phyloP scores from a whole-genome alignment of 2,888 invertebrate species.

The Thereva nobilitata region DNA sequence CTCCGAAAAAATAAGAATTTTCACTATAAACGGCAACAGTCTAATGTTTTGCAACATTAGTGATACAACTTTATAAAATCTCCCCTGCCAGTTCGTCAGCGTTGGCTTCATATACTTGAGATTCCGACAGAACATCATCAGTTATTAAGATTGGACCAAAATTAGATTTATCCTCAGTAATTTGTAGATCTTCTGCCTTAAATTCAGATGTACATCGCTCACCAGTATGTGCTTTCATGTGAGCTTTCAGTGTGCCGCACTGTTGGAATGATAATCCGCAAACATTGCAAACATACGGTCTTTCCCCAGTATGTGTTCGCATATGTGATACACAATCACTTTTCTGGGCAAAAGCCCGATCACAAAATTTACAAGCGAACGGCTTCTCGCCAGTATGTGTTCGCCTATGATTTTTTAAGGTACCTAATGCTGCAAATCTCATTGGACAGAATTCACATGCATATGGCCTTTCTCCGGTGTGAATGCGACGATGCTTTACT shows the following conservation, averaged over 20 bases:
- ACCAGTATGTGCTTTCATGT: constrained; percentile 56
- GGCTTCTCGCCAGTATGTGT: constrained; percentile 66
- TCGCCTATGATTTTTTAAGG: constrained; percentile 63
- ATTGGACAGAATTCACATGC: constrained; percentile 64
- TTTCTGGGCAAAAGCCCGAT: constrained; percentile 63
- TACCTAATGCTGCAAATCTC: constrained; percentile 63
- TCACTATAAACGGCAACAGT: too few species aligned
- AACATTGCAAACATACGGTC: constrained; percentile 50
- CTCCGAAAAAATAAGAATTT: too few species aligned
- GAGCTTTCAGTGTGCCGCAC: constrained; percentile 60
- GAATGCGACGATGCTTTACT: constrained; percentile 63
- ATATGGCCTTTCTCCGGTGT: constrained; percentile 65
- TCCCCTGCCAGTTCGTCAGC: too few species aligned
- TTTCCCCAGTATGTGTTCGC: constrained; percentile 61
- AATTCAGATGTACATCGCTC: too few species aligned
- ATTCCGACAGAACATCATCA: too few species aligned
- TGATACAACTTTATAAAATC: too few species aligned
- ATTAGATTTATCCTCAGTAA: too few species aligned
- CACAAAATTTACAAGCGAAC: constrained; percentile 62
- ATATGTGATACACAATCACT: constrained; percentile 65
- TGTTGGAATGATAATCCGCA: constrained; percentile 63
- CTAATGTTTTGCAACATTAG: too few species aligned
- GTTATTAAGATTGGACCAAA: too few species aligned
- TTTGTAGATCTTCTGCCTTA: too few species aligned
- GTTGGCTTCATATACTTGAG: too few species aligned